Evolutionary conservation across 2,888 invertebrate genomes (phyloP).

Genomic region (Andrena hattorfiana): DNA sequence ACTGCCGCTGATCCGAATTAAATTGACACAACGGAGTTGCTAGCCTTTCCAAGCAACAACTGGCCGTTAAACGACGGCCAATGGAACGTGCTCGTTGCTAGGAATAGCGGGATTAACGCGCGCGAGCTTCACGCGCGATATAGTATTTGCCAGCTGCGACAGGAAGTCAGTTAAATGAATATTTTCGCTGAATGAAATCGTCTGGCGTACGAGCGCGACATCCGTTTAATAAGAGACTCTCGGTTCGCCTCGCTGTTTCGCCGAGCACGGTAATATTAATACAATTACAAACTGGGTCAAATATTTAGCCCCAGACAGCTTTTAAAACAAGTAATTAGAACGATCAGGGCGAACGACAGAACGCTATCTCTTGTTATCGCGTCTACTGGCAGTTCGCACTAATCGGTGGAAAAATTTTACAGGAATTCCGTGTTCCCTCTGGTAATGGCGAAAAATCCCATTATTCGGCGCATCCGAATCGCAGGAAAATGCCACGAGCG

Average conservation of each 20-base stretch:
- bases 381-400: background rate
- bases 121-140: slow-evolving; percentile 45
- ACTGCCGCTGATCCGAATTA: slow-evolving; percentile 15
- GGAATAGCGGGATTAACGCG: slow-evolving; percentile 53
- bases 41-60: slow-evolving; percentile 26
- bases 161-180: slow-evolving; percentile 59
- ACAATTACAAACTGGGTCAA: slow-evolving; percentile 26
- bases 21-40: slow-evolving; percentile 29
- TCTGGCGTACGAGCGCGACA: slow-evolving; percentile 32
- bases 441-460: background rate
- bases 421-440: too few species aligned
- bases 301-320: background rate
- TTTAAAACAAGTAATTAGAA: slow-evolving; percentile 19
- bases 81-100: slow-evolving; percentile 13
- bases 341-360: background rate
- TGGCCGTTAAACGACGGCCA: slow-evolving; percentile 35
- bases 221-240: slow-evolving; percentile 34
- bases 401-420: too few species aligned
- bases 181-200: slow-evolving; percentile 64
- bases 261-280: slow-evolving; percentile 7
- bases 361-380: background rate
- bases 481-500: background rate
- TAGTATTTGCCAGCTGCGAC: slow-evolving; percentile 60
- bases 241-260: background rate
- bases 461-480: background rate